Evolutionary conservation across 2,888 invertebrate species (phyloP).

Genomic region (Cecidostiba fungosa): DNA sequence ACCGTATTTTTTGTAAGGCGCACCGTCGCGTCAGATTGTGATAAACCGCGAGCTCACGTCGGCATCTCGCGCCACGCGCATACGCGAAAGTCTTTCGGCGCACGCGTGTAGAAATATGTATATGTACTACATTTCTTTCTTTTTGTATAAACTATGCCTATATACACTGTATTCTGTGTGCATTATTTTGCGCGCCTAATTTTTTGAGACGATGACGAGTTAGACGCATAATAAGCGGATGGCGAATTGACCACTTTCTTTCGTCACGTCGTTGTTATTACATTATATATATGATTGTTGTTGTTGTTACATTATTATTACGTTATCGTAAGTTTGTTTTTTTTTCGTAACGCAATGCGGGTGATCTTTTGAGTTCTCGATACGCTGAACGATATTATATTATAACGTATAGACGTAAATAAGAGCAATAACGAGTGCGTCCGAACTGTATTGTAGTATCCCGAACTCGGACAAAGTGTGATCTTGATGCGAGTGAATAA

Average conservation of each 20-base stretch:
- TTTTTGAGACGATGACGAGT: background rate
- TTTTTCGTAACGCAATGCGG: background rate
- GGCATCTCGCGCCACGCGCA: slow-evolving; percentile 64
- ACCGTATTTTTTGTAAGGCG: slow-evolving; percentile 80
- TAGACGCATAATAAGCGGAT: slow-evolving; percentile 33
- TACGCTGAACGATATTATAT: slow-evolving; percentile 6
- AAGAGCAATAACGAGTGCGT: slow-evolving; percentile 60
- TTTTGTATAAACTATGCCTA: slow-evolving; percentile 15
- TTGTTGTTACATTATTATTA: slow-evolving; percentile 20
- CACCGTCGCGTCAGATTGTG: slow-evolving; percentile 77
- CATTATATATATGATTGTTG: slow-evolving; percentile 33
- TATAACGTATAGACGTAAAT: slow-evolving; percentile 33
- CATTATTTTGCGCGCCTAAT: slow-evolving; percentile 10
- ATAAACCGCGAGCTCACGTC: slow-evolving; percentile 77
- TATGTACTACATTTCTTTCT: slow-evolving; percentile 18
- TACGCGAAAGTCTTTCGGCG: background rate
- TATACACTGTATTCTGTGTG: background rate
- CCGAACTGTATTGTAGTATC: slow-evolving; percentile 28
- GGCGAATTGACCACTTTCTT: slow-evolving; percentile 60
- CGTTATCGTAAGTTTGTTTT: slow-evolving; percentile 16
- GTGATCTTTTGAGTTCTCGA: slow-evolving; percentile 29
- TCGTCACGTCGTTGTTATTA: slow-evolving; percentile 41
- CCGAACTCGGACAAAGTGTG: background rate
- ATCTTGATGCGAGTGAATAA: background rate
- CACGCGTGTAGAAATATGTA: background rate